Percentiles rank a stretch among this genome's conserved stretches.
Evolutionary conservation across 2,113 vertebrate species (phyloP).

Genomic region (Delphinapterus leucas): DNA sequence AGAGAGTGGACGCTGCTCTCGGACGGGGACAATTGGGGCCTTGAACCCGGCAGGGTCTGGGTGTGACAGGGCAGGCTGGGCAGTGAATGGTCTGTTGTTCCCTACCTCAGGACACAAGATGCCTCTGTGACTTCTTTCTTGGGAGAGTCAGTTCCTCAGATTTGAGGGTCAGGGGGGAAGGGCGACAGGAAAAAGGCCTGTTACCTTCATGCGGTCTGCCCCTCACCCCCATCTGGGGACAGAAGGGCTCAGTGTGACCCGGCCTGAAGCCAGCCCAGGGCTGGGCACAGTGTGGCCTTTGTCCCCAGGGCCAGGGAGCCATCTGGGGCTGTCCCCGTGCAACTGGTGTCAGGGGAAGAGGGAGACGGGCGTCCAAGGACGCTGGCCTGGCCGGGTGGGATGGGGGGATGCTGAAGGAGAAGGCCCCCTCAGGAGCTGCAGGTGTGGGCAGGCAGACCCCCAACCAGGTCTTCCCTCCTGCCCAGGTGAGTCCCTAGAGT

Average conservation of each 20-base stretch:
- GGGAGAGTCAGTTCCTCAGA: constrained; percentile 58
- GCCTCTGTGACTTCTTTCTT: constrained; percentile 65
- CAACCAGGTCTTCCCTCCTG: neutral
- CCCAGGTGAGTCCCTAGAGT: neutral
- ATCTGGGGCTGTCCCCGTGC: constrained; percentile 70
- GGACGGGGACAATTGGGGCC: constrained; percentile 60
- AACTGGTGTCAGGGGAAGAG: constrained; percentile 68
- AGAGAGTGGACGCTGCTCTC: neutral
- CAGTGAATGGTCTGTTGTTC: constrained; percentile 66
- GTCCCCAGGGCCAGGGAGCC: constrained; percentile 64
- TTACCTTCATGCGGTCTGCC: constrained; percentile 69
- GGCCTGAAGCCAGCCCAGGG: constrained; percentile 45
- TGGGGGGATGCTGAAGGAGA: neutral
- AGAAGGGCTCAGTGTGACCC: constrained; percentile 72
- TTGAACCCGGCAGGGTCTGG: constrained; percentile 61
- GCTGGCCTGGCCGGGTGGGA: neutral
- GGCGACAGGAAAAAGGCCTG: constrained; percentile 60
- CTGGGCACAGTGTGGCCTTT: constrained; percentile 72
- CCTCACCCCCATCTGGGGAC: constrained; percentile 53
- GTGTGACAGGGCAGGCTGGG: constrained; percentile 52
- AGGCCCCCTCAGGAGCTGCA: neutral
- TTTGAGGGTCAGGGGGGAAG: constrained; percentile 32
- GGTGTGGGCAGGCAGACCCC: neutral
- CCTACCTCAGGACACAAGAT: constrained; percentile 56
- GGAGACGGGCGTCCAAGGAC: neutral